phyloP scores from a whole-genome alignment of 2,797 vertebrate genomes.

The Caiman crocodilus region DNA sequence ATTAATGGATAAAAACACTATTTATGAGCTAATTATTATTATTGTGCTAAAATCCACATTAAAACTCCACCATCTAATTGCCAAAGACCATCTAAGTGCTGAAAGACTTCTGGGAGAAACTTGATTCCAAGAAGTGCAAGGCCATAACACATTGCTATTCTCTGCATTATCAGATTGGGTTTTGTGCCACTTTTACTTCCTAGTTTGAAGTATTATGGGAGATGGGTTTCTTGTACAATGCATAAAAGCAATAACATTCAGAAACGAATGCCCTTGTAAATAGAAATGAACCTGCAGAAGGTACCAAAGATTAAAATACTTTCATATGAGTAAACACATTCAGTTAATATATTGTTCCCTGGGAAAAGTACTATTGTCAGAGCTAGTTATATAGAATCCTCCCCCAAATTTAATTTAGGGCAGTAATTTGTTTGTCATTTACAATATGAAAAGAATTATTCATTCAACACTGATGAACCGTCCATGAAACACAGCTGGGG shows the following conservation, averaged over 20 bases:
- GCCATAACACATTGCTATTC: neutral
- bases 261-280: neutral
- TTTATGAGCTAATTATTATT: neutral
- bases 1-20: neutral
- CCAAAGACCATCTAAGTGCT: neutral
- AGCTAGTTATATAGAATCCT: neutral
- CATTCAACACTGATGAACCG: neutral
- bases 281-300: neutral
- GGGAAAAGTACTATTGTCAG: neutral
- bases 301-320: neutral
- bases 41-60: neutral
- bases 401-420: neutral
- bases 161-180: neutral
- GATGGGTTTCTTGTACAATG: neutral
- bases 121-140: slow-evolving; percentile 36
- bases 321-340: neutral
- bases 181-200: neutral
- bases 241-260: too few relatives aligned
- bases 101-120: slow-evolving; percentile 21
- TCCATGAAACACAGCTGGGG: neutral
- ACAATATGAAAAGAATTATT: neutral
- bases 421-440: neutral
- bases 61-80: neutral
- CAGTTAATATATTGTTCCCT: neutral
- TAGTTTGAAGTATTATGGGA: neutral